Evolutionary conservation across 1,140 invertebrate species (phyloP), one percentile per base, ranked within the genome.

Genomic region (Euura saliciscinereae): DNA sequence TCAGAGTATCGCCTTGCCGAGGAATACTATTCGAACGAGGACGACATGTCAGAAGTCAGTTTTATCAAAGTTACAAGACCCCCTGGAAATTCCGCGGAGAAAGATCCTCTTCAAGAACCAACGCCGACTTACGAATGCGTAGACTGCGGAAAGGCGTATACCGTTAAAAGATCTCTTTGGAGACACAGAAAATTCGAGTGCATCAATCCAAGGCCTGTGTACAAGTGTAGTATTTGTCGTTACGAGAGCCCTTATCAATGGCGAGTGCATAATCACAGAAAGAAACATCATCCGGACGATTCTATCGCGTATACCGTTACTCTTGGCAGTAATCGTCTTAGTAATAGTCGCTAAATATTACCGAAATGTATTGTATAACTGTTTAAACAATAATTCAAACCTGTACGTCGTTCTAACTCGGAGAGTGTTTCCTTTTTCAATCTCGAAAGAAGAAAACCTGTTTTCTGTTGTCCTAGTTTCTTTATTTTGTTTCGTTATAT

Each of bases 141-240:
- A 2, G 74, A 74, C 8, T 88, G 86, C 66, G 82, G 85, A 44
- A 83, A 85, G n/a, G 72, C 73, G 6, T 88, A 88, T 73, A 77
- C 77, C 11, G 82, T 81, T 3, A 76, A 78, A 11, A 82, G 84
- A n/a, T 87, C 85, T 6, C 76, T 88, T 0, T 84, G 82, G 74
- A 80, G 86, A 44, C 86, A 88, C 71, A 82, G 84, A 66, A 88
- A 87, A 45, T 89, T 86, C 72, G 88, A 89, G 67, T 89, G 88
- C 72, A 74, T 85, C 66, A 82, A 84, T 68, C 76, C 85, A 0
- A 78, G 73, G 44, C 83, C 88, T 0, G 83, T 82, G 45, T 84
- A 87, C 65, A 72, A 78, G 0, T 91, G 90, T 73, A 80, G 85
- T 2, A 73, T 84, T 3, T 91, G 90, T 71, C 76, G 82, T 2